Evolutionary conservation across 2,888 invertebrate genomes (phyloP).

Genomic region (Troides aeacus): DNA sequence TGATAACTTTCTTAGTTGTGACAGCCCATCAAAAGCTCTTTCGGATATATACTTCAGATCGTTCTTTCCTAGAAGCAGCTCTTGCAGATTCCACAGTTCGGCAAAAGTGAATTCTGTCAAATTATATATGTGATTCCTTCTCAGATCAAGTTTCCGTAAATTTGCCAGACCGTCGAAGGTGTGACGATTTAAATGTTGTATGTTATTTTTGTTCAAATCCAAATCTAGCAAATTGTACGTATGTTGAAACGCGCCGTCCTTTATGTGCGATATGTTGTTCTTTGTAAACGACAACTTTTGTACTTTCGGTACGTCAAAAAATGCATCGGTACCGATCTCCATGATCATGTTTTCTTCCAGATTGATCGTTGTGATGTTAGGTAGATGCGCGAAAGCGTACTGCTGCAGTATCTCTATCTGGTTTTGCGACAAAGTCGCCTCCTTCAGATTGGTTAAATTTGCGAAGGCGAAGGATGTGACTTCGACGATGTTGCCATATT

Average conservation of each 20-base stretch:
- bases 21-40: constrained; percentile 87
- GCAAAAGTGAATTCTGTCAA: constrained; percentile 89
- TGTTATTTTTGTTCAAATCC: constrained; percentile 89
- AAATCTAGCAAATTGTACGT: constrained; percentile 87
- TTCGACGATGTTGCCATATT: constrained; percentile 84
- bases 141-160: constrained; percentile 86
- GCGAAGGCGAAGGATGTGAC: constrained; percentile 86
- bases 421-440: constrained; percentile 84
- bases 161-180: constrained; percentile 88
- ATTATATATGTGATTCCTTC: constrained; percentile 86
- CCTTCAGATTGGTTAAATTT: constrained; percentile 84
- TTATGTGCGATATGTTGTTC: constrained; percentile 91
- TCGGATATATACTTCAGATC: constrained; percentile 86
- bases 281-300: constrained; percentile 89
- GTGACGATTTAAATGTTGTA: constrained; percentile 86
- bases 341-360: constrained; percentile 88
- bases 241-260: constrained; percentile 90
- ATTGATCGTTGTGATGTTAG: constrained; percentile 84
- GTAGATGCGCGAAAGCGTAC: constrained; percentile 86
- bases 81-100: constrained; percentile 86
- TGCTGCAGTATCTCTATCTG: constrained; percentile 84
- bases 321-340: constrained; percentile 86
- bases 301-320: constrained; percentile 85
- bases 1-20: constrained; percentile 84
- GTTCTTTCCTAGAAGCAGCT: constrained; percentile 85